A percentile compares a stretch with the other conserved stretches of the same genome.
Conservation (phyloP, 2,113 vertebrate species). For the Castor canadensis region DNA sequence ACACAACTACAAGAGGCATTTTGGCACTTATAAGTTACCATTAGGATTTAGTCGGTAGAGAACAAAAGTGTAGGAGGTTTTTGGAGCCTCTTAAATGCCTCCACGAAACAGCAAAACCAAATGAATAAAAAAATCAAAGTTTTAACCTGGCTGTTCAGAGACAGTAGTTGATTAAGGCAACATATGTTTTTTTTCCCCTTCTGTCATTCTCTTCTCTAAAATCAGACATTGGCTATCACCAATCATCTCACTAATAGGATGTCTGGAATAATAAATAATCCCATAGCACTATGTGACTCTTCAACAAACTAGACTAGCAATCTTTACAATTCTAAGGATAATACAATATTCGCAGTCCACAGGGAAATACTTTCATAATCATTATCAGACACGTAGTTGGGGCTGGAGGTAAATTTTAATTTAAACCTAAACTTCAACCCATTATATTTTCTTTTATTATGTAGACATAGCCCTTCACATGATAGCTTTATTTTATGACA, state of each 20-base stretch:
- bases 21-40: too few relatives aligned
- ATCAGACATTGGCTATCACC: neutral
- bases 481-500: neutral
- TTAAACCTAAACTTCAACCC: neutral
- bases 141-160: neutral
- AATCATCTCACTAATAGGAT: neutral
- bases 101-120: neutral
- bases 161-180: neutral
- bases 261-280: neutral
- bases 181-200: neutral
- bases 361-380: neutral
- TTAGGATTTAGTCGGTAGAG: neutral
- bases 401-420: neutral
- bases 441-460: neutral
- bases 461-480: too few relatives aligned
- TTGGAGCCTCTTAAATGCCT: neutral
- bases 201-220: neutral
- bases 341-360: neutral
- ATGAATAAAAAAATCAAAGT: accelerated
- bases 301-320: neutral
- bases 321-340: neutral
- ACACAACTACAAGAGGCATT: neutral
- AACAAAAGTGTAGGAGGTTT: neutral
- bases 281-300: neutral
- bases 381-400: neutral